A percentile compares a stretch with the other conserved stretches of the same genome.
These are phyloP conservation scores for Adrianichthys oophorus DNA, from an alignment of 2,797 vertebrate species.

Conservation along the genomic window DNA sequence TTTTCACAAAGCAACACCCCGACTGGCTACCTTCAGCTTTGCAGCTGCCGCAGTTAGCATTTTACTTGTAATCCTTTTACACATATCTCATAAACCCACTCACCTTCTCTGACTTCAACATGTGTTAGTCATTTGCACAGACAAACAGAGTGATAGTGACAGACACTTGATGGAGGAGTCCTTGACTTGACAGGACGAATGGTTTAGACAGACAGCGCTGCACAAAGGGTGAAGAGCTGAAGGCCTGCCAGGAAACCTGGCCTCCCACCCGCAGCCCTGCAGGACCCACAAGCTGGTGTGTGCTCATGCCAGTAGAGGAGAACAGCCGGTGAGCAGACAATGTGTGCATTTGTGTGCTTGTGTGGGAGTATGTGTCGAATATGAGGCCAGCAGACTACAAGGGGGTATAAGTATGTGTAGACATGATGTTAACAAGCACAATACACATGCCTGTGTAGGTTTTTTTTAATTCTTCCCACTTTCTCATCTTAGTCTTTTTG, in stretches of 20 bases:
- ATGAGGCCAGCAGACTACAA: constrained; percentile 16
- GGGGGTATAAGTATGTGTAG: constrained; percentile 5
- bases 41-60: constrained; percentile 11
- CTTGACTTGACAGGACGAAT: constrained; percentile 49
- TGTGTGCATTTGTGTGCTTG: constrained; percentile 15
- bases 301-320: constrained; percentile 50
- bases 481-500: no score
- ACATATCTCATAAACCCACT: constrained; percentile 55
- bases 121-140: constrained; percentile 53
- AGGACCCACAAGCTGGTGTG: constrained; percentile 40
- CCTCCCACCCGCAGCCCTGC: constrained; percentile 39
- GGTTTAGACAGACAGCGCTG: constrained; percentile 41
- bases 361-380: constrained; percentile 19
- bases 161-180: constrained; percentile 57
- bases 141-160: constrained; percentile 39
- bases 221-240: constrained; percentile 31
- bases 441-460: background rate
- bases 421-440: constrained; percentile 9
- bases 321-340: constrained; percentile 57
- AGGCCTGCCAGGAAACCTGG: constrained; percentile 58
- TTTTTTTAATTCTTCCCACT: no score
- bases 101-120: constrained; percentile 48
- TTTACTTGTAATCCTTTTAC: constrained; percentile 67
- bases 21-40: no score
- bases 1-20: no score